Conservation (phyloP, 2,888 invertebrate species). For the Aphrophora alni region DNA sequence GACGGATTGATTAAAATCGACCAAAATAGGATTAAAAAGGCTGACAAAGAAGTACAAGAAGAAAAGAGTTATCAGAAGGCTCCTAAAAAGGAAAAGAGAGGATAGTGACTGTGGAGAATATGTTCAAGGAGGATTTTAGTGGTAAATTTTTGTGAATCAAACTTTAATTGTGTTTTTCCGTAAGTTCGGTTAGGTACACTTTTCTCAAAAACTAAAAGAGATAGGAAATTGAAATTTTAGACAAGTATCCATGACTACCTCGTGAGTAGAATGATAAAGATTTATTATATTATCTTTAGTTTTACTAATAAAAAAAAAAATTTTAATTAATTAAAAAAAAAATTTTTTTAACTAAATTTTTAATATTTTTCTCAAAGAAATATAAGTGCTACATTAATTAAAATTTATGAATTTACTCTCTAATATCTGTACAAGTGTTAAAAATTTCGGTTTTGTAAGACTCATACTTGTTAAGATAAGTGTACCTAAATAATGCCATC, state of each 20-base stretch:
- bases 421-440: not conserved
- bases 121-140: not conserved
- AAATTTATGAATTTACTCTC: not conserved
- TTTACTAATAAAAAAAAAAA: not conserved
- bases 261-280: conserved; percentile 11
- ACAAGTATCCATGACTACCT: not conserved
- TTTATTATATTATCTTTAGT: not conserved
- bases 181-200: not conserved
- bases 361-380: not conserved
- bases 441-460: no score
- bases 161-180: not conserved
- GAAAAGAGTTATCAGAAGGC: not conserved
- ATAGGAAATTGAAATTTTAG: no score
- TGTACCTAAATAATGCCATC: no score
- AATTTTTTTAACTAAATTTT: not conserved
- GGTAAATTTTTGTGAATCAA: no score
- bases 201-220: no score
- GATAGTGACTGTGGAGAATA: no score
- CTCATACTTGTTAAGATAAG: no score
- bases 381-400: not conserved
- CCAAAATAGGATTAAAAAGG: no score
- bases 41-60: conserved; percentile 1
- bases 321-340: not conserved
- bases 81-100: not conserved
- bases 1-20: conserved; percentile 12